Evolutionary conservation across 1,140 invertebrate species (phyloP).

Genomic region (Heliconius nattereri): DNA sequence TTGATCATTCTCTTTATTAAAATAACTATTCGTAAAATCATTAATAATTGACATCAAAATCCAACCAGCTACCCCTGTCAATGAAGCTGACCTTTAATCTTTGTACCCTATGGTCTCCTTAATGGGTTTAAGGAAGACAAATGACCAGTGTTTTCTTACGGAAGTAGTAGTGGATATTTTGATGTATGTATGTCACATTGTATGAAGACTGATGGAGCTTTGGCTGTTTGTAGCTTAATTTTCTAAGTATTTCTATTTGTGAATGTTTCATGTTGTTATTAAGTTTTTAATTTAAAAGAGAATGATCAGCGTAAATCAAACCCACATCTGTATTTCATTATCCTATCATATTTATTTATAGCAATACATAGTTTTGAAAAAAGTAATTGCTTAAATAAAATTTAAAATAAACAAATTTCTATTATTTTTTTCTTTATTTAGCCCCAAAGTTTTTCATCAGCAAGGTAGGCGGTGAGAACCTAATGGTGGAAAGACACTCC

Average conservation of each 20-base stretch:
- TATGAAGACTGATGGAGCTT: not conserved
- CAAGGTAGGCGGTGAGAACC: no score
- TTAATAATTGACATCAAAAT: not conserved
- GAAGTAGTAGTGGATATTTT: conserved; percentile 9
- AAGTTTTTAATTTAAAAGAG: not conserved
- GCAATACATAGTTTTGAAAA: no score
- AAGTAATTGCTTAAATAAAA: no score
- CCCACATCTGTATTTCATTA: no score
- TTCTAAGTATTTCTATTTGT: conserved; percentile 4
- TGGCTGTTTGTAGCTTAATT: not conserved
- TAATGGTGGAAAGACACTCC: no score
- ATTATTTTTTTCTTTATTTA: no score
- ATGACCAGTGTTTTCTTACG: conserved; percentile 1
- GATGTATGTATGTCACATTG: not conserved
- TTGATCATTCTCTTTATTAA: not conserved
- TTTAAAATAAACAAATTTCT: no score
- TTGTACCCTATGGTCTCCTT: not conserved
- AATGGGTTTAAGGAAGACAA: conserved; percentile 10
- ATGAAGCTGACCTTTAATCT: not conserved
- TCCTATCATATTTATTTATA: no score
- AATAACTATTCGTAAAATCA: not conserved
- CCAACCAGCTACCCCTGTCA: not conserved
- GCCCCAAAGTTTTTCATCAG: no score
- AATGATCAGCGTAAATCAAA: no score
- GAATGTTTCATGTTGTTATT: not conserved